Base-by-base conservation (phyloP, 2,888 invertebrate species). In the Zootermopsis nevadensis region DNA sequence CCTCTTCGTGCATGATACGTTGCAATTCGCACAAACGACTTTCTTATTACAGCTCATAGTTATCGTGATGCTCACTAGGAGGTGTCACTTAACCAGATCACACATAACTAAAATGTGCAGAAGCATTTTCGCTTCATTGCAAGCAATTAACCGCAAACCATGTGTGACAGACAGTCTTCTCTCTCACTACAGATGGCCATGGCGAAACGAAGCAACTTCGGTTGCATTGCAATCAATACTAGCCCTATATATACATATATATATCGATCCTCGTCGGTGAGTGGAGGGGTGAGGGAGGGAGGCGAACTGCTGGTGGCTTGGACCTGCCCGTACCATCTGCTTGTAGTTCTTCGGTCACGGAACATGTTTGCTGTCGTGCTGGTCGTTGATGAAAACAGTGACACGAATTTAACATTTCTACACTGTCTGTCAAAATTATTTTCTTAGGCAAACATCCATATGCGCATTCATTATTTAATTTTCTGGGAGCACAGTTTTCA, bases 141-240 rank as follows among this genome's bases (percentile, higher is more conserved):
- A 27, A 60, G 12, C n/a, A 60, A 60, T 60, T 60, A 60, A 60
- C 60, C 27, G 27, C n/a, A 60, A 27, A n/a, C 60, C n/a, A n/a
- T n/a, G n/a, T n/a, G n/a, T 60, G 60, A 27, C 6, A n/a, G 60
- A 60, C 60, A 60, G 12, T 27, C 60, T 60, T 60, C n/a, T 60
- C 19, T 30, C 69, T 53, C 53, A 77, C 33, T 24, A 53, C 19
- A 42, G 48, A n/a, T 76, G 19, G 30, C 48, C 76, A 15, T 48
- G 2, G 27, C 30, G 27, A 42, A 66, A 19, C 38, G 60, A 60
- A 66, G 60, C 79, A 79, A 79, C 38, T 79, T 79, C n/a, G 27
- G 38, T 79, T 79, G 60, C 38, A 35, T 38, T 60, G 79, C 79
- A 79, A 79, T 79, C 79, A 79, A 79, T 79, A 79, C 79, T 38